Evolutionary conservation across 2,113 vertebrate species (phyloP).

Genomic region (Stigmatopora nigra): DNA sequence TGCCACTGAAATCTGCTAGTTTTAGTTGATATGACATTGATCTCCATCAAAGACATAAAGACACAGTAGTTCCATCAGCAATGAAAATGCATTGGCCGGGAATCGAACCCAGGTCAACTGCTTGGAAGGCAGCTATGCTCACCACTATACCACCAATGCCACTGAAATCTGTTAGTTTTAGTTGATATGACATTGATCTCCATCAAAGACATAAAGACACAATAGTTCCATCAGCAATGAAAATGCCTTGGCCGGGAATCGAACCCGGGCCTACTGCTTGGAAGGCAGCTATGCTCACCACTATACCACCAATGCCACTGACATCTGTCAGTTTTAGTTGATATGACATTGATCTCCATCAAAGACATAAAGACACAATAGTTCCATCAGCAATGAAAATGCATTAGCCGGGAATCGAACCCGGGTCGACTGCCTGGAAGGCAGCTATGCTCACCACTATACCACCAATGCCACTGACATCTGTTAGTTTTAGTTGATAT

Average conservation of each 20-base stretch:
- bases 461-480: conserved; percentile 53
- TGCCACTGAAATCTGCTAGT: neutral
- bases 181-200: too few species aligned
- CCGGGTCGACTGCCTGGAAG: conserved; percentile 75
- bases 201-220: too few species aligned
- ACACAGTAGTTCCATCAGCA: neutral
- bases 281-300: conserved; percentile 76
- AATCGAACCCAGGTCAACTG: conserved; percentile 75
- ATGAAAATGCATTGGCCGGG: conserved; percentile 64
- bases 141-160: conserved; percentile 71
- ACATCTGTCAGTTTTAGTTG: fast-evolving
- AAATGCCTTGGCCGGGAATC: conserved; percentile 70
- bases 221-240: too few species aligned
- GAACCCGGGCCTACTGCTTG: conserved; percentile 75
- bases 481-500: fast-evolving
- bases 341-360: too few species aligned
- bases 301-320: conserved; percentile 63
- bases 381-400: neutral
- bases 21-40: too few species aligned
- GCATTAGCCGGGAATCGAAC: conserved; percentile 72
- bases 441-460: conserved; percentile 76
- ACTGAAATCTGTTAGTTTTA: too few species aligned
- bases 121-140: conserved; percentile 77
- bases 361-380: too few species aligned
- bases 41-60: too few species aligned